Evolutionary conservation across 1,140 invertebrate genomes (phyloP).

Genomic region (Chionoecetes opilio): DNA sequence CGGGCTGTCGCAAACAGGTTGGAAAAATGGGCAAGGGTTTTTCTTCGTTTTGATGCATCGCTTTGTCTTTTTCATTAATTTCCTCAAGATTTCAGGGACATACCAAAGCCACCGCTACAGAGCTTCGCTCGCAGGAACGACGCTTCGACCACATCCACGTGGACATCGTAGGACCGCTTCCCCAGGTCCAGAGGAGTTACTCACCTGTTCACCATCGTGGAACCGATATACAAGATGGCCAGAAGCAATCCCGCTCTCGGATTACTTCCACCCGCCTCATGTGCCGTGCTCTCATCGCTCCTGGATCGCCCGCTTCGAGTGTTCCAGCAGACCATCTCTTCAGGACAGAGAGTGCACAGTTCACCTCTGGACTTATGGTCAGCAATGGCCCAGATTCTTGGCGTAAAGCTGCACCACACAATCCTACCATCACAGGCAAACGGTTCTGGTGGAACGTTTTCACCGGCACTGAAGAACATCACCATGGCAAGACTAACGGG

Average conservation of each 20-base stretch:
- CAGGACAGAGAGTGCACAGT: neutral
- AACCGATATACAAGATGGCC: constrained; percentile 84
- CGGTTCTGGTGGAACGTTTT: too few species aligned
- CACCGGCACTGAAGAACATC: too few species aligned
- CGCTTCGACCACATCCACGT: constrained; percentile 84
- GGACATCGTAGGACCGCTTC: constrained; percentile 85
- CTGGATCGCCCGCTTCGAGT: constrained; percentile 83
- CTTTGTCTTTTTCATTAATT: too few species aligned
- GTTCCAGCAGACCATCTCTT: constrained; percentile 79
- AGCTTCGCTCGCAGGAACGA: constrained; percentile 30
- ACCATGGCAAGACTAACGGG: too few species aligned
- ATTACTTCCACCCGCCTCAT: constrained; percentile 83
- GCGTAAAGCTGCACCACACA: too few species aligned
- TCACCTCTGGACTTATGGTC: too few species aligned
- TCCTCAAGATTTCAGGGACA: neutral
- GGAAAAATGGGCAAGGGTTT: constrained; percentile 62
- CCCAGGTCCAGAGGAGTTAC: constrained; percentile 81
- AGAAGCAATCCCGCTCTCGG: constrained; percentile 83
- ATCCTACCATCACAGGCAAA: too few species aligned
- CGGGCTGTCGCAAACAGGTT: constrained; percentile 71
- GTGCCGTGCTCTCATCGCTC: constrained; percentile 82
- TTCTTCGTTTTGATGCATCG: constrained; percentile 77
- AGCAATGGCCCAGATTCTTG: too few species aligned
- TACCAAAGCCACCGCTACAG: constrained; percentile 61
- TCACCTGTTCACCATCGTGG: constrained; percentile 84